A percentile compares a stretch with the other conserved stretches of the same genome.
These are phyloP conservation scores for Tragelaphus buxtoni DNA, from an alignment of 2,113 vertebrate species.

Conservation along the genomic window DNA sequence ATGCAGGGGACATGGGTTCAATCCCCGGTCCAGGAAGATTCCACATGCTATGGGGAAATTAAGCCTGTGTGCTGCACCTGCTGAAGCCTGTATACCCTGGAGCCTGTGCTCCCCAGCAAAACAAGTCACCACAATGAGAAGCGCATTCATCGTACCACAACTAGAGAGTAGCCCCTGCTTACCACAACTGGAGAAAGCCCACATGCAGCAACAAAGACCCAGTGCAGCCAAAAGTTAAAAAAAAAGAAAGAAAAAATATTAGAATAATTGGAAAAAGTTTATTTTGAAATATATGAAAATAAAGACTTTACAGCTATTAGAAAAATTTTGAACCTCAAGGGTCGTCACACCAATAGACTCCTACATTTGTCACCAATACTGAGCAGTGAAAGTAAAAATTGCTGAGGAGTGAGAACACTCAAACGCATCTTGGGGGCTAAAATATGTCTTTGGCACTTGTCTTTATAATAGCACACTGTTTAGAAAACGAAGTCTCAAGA, in stretches of 20 bases:
- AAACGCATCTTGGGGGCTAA: neutral
- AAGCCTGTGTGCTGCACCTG: neutral
- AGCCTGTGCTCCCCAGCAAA: neutral
- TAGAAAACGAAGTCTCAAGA: slow-evolving; percentile 57
- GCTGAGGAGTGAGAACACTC: neutral
- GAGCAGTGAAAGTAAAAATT: neutral
- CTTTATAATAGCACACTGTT: slow-evolving; percentile 34
- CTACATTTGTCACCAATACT: neutral
- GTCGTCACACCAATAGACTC: neutral
- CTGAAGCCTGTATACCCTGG: neutral
- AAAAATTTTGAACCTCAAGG: neutral
- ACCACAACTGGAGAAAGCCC: neutral
- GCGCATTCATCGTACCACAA: neutral
- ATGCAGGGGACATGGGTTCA: neutral
- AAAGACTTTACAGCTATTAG: neutral
- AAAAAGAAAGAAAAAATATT: neutral
- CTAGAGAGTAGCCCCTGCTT: neutral
- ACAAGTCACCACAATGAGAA: neutral
- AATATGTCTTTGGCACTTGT: slow-evolving; percentile 5
- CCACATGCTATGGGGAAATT: neutral
- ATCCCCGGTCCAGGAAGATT: neutral
- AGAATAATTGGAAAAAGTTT: neutral
- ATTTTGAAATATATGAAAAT: neutral
- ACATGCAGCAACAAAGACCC: neutral
- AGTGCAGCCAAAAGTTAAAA: neutral